Conservation (phyloP, 2,113 vertebrate genomes). For the Platichthys stellatus region DNA sequence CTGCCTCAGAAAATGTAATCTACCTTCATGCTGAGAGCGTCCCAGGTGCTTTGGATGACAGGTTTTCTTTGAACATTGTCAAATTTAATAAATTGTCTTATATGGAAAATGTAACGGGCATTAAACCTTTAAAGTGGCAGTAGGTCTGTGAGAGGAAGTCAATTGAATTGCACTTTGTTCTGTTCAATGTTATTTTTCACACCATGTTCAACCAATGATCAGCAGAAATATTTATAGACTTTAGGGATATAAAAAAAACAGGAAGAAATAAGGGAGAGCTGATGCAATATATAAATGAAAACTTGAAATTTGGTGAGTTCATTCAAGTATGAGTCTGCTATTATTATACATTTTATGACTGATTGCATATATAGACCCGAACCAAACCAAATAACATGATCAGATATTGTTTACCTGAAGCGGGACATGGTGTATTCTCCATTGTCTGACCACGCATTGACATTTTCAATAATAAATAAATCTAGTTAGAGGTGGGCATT, state of each 20-base stretch:
- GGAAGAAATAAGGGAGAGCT: not conserved
- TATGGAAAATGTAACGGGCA: conserved; percentile 11
- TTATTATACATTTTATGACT: no score
- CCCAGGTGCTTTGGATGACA: conserved; percentile 37
- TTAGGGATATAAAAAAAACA: not conserved
- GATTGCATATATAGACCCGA: no score
- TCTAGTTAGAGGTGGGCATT: no score
- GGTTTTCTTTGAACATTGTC: not conserved
- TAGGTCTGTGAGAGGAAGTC: not conserved
- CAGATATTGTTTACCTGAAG: no score
- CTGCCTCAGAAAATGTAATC: conserved; percentile 22
- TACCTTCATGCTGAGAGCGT: conserved; percentile 56
- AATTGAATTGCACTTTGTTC: no score
- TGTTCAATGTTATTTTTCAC: not conserved
- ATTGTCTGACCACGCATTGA: no score
- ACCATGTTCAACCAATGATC: not conserved
- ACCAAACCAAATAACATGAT: no score
- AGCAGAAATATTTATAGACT: not conserved
- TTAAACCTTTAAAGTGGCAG: not conserved
- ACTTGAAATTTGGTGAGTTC: no score
- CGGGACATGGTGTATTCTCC: no score
- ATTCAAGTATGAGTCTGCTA: no score
- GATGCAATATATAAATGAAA: not conserved
- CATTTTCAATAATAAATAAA: no score
- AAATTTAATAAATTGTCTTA: conserved; percentile 22